Base-by-base conservation (phyloP, 2,888 invertebrate genomes). In the Linnaemya vulpina region DNA sequence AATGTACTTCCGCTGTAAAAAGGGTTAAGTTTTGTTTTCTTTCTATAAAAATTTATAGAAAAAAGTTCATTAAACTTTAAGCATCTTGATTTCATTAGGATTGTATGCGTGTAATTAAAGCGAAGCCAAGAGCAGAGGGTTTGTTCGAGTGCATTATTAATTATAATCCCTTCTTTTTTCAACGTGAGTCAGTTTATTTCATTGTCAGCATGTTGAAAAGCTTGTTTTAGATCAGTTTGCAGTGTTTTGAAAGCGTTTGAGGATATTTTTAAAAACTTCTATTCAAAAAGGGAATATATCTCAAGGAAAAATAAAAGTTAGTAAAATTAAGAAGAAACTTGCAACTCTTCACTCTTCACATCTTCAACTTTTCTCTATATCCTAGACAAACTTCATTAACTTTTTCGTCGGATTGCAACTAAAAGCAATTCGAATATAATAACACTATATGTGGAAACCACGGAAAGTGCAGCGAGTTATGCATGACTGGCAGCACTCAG, bases 21-120 rank as follows among this genome's bases (percentile, higher is more conserved):
- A 82, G 85, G 85, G 82, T 85, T 79, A 82, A 82, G 76, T 85
- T 71, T 75, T 51, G 22, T 73, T 51, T 17, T 80, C 60, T 80
- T 49, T 60, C 60, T 22, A 46, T 46, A 25, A 76, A 71, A 25
- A 17, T 17, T 67, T 63, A 53, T 74, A 43, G n/a, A 65, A 60
- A 70, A 53, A 85, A 85, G 85, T 85, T 85, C 85, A 82, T 71
- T 85, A 82, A 85, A 85, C 85, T 82, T 78, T 58, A 46, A 43
- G 53, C 67, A 46, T 70, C 63, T 74, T 81, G 81, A 78, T 78
- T 75, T 53, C 17, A 75, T 83, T 71, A 58, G 15, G 43, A 10
- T 25, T 40, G 43, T 68, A 43, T 71, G 58, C 46, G 30, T 70
- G 60, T 67, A 83, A 78, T 67, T 75, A 75, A 25, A 46, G 49